Percentiles rank a stretch among this genome's conserved stretches.
These are phyloP conservation scores for Mongoloraphidia duomilia DNA, from an alignment of 2,888 invertebrate genomes.

Conservation along the genomic window DNA sequence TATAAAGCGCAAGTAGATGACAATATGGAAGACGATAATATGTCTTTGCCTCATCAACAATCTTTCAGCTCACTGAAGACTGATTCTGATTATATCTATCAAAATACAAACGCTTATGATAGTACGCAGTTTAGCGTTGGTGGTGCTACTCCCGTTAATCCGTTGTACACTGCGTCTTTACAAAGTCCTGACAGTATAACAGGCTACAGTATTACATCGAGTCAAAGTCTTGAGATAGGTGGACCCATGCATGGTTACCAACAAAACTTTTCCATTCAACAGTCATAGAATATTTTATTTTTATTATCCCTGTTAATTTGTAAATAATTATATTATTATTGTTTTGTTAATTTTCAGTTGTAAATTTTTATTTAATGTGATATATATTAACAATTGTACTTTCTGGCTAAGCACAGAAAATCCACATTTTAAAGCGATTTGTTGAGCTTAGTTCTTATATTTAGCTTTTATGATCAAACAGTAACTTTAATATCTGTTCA, in stretches of 20 bases:
- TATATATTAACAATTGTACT: too few relatives aligned
- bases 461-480: too few relatives aligned
- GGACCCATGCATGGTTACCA: conserved; percentile 26
- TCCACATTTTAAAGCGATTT: too few relatives aligned
- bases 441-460: too few relatives aligned
- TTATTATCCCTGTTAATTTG: too few relatives aligned
- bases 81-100: conserved; percentile 61
- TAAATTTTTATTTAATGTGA: too few relatives aligned
- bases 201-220: conserved; percentile 35
- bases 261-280: conserved; percentile 22
- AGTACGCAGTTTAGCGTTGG: conserved; percentile 51
- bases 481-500: too few relatives aligned
- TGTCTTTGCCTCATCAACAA: conserved; percentile 60
- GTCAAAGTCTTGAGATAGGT: conserved; percentile 32
- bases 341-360: too few relatives aligned
- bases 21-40: conserved; percentile 59
- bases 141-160: conserved; percentile 48
- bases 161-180: conserved; percentile 51
- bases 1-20: conserved; percentile 70
- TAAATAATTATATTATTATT: too few relatives aligned
- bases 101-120: conserved; percentile 60
- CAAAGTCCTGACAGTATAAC: conserved; percentile 61
- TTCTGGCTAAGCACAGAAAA: too few relatives aligned
- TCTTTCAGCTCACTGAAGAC: conserved; percentile 60
- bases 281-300: conserved; percentile 5